Evolutionary conservation across 2,888 invertebrate species (phyloP).

Genomic region (Stenolophus ochropezus): DNA sequence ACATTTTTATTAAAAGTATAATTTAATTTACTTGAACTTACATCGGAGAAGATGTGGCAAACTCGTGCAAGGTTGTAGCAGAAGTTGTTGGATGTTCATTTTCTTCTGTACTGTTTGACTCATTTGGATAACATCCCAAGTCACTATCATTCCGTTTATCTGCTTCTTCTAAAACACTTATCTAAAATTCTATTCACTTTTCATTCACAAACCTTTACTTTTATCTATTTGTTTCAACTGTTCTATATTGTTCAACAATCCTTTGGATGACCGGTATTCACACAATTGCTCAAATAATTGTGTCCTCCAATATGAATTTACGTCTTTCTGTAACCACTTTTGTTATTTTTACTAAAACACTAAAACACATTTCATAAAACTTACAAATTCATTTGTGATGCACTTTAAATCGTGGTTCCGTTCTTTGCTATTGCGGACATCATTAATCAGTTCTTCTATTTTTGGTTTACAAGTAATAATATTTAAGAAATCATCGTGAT

Average conservation of each 20-base stretch:
- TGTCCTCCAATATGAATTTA: constrained; percentile 8
- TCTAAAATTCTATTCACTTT: neutral
- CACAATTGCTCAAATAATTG: constrained; percentile 27
- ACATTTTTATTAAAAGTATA: neutral
- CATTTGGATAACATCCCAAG: constrained; percentile 51
- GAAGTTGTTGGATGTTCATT: no score
- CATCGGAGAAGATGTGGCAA: constrained; percentile 41
- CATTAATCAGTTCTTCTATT: constrained; percentile 37
- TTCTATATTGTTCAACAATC: constrained; percentile 39
- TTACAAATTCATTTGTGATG: constrained; percentile 42
- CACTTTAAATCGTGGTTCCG: neutral
- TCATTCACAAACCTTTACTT: neutral
- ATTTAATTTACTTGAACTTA: neutral
- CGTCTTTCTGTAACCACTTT: constrained; percentile 15
- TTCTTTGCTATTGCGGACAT: neutral
- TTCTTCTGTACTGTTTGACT: neutral
- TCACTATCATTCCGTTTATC: constrained; percentile 40
- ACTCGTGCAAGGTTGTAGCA: neutral
- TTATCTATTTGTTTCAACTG: constrained; percentile 46
- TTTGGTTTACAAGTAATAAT: constrained; percentile 1
- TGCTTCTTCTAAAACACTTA: neutral
- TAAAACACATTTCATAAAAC: neutral
- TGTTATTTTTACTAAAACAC: neutral
- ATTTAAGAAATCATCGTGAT: constrained; percentile 44
- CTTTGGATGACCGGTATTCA: constrained; percentile 33